Evolutionary conservation across 2,113 vertebrate genomes (phyloP), one percentile per base, ranked within the genome.

Genomic region (Corythornis vintsioides): DNA sequence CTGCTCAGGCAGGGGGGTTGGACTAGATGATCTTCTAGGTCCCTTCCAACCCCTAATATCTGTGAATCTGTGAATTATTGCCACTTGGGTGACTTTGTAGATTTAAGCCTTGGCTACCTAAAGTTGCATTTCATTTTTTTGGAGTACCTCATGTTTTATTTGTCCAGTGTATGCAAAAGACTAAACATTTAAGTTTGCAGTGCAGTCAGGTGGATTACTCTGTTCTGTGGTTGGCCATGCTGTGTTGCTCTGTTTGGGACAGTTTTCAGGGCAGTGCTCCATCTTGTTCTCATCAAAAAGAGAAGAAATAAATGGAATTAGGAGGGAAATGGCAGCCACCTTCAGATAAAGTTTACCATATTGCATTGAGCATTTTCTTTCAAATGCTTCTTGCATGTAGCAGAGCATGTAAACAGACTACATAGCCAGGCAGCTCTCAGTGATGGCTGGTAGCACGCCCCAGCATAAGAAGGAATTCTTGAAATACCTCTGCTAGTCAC

Each of bases 401-500:
- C 26, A 87, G 78, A 75, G 53, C 29, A 33, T 15, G 7, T 38
- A 48, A 87, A 75, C 2, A 45, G 63, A 21, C 28, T 12, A 15
- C 70, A 59, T 69, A 88, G 38, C 17, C 14, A 63, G 59, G 15
- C 64, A 19, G 1, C 1, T 53, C 89, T 84, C 50, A 28, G 0
- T 1, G 0, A 29, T 80, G 79, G 55, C 13, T 73, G 63, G n/a
- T 25, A 38, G 25, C 22, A 15, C 0, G 17, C 18, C 42, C 73
- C 35, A 50, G 21, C 1, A 1, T 76, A 72, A 76, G 53, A 82
- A 45, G 12, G 33, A 87, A 77, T 95, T 86, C 9, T 91, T 83
- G 55, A 66, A 76, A 89, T 94, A 91, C 52, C 75, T 95, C n/a
- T 70, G 21, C 38, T 65, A 55, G 75, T 59, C 31, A 17, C 50